These are phyloP conservation scores for Melanargia galathea DNA, from an alignment of 2,888 invertebrate species.

Conservation along the genomic window DNA sequence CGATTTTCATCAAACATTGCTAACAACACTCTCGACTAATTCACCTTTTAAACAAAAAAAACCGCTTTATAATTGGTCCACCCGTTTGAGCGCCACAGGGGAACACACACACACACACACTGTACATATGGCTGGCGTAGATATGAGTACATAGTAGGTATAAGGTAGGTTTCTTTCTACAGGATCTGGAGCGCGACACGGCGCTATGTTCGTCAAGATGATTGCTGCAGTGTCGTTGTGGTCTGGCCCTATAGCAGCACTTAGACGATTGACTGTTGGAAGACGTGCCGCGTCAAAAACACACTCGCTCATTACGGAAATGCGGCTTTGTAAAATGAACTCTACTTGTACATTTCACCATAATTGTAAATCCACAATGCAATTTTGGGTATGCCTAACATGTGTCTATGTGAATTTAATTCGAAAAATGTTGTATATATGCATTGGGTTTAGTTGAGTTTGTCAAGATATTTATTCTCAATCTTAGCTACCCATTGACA, in stretches of 20 bases:
- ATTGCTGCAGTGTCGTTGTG: constrained; percentile 6
- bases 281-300: constrained; percentile 28
- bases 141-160: too few species aligned
- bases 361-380: not conserved
- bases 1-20: too few species aligned
- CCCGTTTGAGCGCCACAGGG: too few species aligned
- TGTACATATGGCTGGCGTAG: too few species aligned
- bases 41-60: too few species aligned
- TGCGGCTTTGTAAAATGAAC: constrained; percentile 15
- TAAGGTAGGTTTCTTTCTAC: not conserved
- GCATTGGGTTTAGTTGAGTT: too few species aligned
- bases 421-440: too few species aligned
- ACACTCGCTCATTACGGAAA: constrained; percentile 24
- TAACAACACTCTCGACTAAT: too few species aligned
- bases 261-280: constrained; percentile 59
- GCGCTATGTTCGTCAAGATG: constrained; percentile 5
- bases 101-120: too few species aligned
- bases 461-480: too few species aligned
- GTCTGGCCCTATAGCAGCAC: constrained; percentile 52
- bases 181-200: constrained; percentile 12
- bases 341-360: not conserved
- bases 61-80: too few species aligned
- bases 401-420: not conserved
- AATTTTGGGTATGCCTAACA: not conserved
- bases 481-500: too few species aligned